These are phyloP conservation scores for Spatulosminthurus flaviceps DNA, from an alignment of 2,888 invertebrate genomes.

Conservation along the genomic window DNA sequence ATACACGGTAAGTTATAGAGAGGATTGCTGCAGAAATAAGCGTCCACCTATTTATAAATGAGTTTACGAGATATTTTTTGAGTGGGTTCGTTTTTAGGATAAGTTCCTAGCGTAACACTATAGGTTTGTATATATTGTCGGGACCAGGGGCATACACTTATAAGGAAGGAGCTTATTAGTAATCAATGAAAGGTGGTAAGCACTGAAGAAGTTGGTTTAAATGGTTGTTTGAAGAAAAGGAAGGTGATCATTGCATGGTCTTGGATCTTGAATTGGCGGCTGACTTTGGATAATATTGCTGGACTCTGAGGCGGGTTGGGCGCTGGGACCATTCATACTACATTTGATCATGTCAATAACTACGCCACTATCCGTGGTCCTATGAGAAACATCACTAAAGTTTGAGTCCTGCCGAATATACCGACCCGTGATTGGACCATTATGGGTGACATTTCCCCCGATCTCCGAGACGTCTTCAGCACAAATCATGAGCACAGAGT, in stretches of 20 bases:
- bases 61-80: no score
- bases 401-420: slow-evolving; percentile 64
- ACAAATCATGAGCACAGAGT: slow-evolving; percentile 63
- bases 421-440: slow-evolving; percentile 31
- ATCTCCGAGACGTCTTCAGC: slow-evolving; percentile 55
- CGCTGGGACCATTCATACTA: background rate
- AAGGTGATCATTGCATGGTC: slow-evolving; percentile 20
- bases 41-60: no score
- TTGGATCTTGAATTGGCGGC: background rate
- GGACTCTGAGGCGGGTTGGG: background rate
- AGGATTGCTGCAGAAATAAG: no score
- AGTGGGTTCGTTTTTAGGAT: no score
- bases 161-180: no score
- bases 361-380: slow-evolving; percentile 64
- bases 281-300: background rate
- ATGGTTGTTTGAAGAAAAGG: slow-evolving; percentile 40
- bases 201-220: background rate
- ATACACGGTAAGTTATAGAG: no score
- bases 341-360: slow-evolving; percentile 59
- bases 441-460: background rate
- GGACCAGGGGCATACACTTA: no score
- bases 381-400: slow-evolving; percentile 63
- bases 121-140: no score
- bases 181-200: no score
- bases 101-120: no score